A percentile compares a stretch with the other conserved stretches of the same genome.
These are phyloP conservation scores for Agelaius tricolor DNA, from an alignment of 2,113 vertebrate species.

Conservation along the genomic window DNA sequence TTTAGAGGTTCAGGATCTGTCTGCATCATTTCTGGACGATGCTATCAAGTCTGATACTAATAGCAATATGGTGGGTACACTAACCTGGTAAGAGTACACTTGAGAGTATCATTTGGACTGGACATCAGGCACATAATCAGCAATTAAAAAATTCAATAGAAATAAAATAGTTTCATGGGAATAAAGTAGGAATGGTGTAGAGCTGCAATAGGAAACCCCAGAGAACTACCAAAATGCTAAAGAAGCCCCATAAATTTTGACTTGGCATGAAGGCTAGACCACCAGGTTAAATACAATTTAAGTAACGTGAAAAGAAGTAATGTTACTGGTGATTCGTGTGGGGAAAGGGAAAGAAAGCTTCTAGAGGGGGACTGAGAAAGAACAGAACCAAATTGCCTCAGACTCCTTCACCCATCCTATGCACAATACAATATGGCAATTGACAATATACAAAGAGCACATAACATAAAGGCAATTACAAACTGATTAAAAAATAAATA, in stretches of 20 bases:
- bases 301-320: neutral
- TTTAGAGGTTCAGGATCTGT: neutral
- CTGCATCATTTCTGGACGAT: neutral
- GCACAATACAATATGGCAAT: slow-evolving; percentile 71
- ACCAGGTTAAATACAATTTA: neutral
- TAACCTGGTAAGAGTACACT: slow-evolving; percentile 60
- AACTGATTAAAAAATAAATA: slow-evolving; percentile 37
- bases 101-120: slow-evolving; percentile 77
- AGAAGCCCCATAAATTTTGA: neutral
- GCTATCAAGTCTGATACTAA: neutral
- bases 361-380: neutral
- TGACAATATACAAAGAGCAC: slow-evolving; percentile 38
- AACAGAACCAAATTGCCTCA: neutral
- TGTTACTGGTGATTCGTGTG: neutral
- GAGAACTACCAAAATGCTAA: neutral
- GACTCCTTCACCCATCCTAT: neutral
- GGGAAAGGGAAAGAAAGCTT: neutral
- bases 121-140: neutral
- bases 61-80: neutral
- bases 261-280: neutral
- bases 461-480: slow-evolving; percentile 62
- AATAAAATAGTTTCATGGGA: neutral
- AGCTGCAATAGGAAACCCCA: neutral
- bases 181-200: slow-evolving; percentile 10
- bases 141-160: neutral